These are phyloP conservation scores for Trichonephila clavipes DNA, from an alignment of 1,140 invertebrate genomes.

Conservation along the genomic window DNA sequence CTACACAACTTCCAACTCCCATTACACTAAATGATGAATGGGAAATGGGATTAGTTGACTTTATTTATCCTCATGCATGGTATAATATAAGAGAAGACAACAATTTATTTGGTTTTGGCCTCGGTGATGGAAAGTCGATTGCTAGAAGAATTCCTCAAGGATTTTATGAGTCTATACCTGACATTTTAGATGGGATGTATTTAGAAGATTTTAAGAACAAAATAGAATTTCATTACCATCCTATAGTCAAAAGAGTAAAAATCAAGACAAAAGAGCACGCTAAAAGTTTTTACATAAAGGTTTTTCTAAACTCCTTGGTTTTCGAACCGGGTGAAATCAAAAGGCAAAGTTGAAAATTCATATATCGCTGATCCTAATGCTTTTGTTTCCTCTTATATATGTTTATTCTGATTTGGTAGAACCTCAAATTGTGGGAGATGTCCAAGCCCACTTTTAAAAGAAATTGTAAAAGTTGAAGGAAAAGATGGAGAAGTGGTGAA, in stretches of 20 bases:
- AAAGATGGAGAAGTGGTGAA: too few relatives aligned
- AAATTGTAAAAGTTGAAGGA: too few relatives aligned
- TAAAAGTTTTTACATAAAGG: too few relatives aligned
- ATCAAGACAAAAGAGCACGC: background rate
- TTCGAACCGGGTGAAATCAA: background rate
- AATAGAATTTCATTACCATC: constrained; percentile 2
- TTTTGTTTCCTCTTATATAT: too few relatives aligned
- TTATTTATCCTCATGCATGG: background rate
- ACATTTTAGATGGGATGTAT: constrained; percentile 6
- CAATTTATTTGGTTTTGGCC: background rate
- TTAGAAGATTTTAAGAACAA: background rate
- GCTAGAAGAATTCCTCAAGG: background rate
- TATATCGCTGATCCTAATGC: too few relatives aligned
- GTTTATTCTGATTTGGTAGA: too few relatives aligned
- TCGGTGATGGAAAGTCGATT: background rate
- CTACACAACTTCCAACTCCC: background rate
- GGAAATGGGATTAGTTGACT: background rate
- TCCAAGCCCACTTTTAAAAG: too few relatives aligned
- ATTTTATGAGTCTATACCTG: background rate
- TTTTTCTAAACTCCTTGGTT: background rate
- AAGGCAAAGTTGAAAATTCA: too few relatives aligned
- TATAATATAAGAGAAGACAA: background rate
- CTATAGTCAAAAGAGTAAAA: constrained; percentile 12
- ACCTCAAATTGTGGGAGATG: too few relatives aligned
- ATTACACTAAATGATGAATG: constrained; percentile 2